Evolutionary conservation across 2,888 invertebrate species (phyloP).

Genomic region (Watsonalla binaria): DNA sequence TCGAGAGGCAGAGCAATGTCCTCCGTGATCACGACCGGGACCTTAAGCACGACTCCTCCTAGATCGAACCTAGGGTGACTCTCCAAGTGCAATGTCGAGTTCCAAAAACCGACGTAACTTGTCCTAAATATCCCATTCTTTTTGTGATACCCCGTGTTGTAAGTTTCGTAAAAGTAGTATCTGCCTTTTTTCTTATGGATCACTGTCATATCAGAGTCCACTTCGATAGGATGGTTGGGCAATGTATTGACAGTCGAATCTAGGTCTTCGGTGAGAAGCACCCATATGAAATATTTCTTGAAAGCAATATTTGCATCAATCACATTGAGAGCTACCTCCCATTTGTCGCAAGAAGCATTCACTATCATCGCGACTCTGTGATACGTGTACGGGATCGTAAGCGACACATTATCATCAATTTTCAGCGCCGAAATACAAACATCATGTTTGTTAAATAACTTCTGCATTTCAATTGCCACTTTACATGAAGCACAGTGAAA

Average conservation of each 20-base stretch:
- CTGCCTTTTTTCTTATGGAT: conserved; percentile 26
- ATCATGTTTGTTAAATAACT: conserved; percentile 31
- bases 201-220: conserved; percentile 68
- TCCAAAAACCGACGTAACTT: conserved; percentile 69
- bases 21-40: conserved; percentile 67
- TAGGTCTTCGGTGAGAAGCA: conserved; percentile 45
- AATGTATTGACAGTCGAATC: conserved; percentile 34
- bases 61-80: conserved; percentile 67
- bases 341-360: conserved; percentile 45
- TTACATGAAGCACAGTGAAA: conserved; percentile 38
- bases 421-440: conserved; percentile 24
- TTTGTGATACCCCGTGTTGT: conserved; percentile 76
- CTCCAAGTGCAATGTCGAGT: conserved; percentile 43
- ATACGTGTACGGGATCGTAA: conserved; percentile 16
- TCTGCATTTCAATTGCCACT: conserved; percentile 27
- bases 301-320: conserved; percentile 20
- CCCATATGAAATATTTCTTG: conserved; percentile 52
- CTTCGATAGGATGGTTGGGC: conserved; percentile 51
- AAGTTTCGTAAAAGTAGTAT: conserved; percentile 63
- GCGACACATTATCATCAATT: conserved; percentile 11
- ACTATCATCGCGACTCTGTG: conserved; percentile 45
- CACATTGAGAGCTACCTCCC: conserved; percentile 32
- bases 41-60: conserved; percentile 74
- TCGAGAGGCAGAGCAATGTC: conserved; percentile 60
- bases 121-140: conserved; percentile 67